phyloP scores from a whole-genome alignment of 2,797 vertebrate genomes.

The Syncerus caffer region DNA sequence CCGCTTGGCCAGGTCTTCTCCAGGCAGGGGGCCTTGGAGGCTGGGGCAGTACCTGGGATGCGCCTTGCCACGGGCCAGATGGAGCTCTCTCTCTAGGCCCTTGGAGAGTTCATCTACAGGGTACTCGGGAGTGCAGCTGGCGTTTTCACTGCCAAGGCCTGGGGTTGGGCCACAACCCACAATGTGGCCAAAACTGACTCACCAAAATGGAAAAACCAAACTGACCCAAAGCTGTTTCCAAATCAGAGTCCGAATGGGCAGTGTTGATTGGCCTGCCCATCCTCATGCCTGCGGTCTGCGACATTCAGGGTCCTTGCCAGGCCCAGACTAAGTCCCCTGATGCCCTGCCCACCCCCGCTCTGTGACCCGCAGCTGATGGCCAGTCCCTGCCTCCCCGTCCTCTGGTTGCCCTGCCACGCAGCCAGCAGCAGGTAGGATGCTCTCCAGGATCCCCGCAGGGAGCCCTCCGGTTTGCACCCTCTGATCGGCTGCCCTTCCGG shows the following conservation, averaged over 20 bases:
- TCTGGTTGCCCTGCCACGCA: background rate
- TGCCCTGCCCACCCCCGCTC: fast-evolving
- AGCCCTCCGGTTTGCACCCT: background rate
- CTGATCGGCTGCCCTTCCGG: background rate
- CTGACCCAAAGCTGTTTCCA: no score
- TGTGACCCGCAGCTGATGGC: background rate
- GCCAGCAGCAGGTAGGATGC: background rate
- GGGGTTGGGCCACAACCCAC: fast-evolving
- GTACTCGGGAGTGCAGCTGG: fast-evolving
- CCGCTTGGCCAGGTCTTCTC: background rate
- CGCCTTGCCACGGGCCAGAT: fast-evolving
- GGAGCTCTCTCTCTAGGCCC: background rate
- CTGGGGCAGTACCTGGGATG: background rate
- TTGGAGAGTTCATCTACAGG: no score
- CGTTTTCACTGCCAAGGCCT: fast-evolving
- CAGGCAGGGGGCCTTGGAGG: background rate
- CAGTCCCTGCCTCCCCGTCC: background rate
- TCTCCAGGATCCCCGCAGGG: fast-evolving
- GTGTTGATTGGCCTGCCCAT: fast-evolving
- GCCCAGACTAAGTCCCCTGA: background rate
- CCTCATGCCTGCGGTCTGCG: fast-evolving
- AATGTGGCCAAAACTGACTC: background rate
- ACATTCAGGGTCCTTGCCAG: background rate
- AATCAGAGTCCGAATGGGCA: fast-evolving
- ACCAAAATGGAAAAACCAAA: background rate